Conservation (phyloP, 2,113 vertebrate species). For the Ia io region DNA sequence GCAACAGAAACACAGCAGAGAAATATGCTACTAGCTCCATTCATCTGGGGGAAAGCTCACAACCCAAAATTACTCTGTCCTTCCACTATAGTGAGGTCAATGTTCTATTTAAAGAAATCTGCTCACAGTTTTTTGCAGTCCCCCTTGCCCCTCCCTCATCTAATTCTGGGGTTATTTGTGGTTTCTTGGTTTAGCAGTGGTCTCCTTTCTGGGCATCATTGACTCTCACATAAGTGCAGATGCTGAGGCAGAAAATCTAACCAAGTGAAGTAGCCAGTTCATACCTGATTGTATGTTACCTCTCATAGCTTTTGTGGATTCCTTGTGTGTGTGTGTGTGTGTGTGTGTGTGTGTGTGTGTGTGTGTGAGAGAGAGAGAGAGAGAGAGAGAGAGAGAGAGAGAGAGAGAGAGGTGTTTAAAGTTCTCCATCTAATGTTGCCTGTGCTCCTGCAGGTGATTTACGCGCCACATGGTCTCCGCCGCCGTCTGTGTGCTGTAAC, state of each 20-base stretch:
- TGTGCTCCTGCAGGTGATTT: conserved; percentile 32
- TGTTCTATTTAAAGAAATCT: not conserved
- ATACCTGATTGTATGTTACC: not conserved
- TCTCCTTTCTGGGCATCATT: not conserved
- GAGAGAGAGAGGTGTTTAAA: not conserved
- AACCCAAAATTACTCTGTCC: conserved; percentile 1
- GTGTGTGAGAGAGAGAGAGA: not conserved
- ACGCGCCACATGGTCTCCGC: not conserved
- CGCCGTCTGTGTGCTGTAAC: not conserved
- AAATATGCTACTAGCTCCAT: not conserved
- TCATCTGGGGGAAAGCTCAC: not conserved
- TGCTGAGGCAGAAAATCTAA: not conserved
- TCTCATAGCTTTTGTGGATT: not conserved
- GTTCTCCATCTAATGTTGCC: not conserved
- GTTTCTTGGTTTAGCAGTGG: not conserved
- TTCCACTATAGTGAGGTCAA: not conserved
- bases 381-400: not conserved
- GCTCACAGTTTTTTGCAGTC: not conserved
- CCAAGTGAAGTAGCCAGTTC: not conserved
- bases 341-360: not conserved
- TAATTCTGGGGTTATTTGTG: conserved; percentile 21
- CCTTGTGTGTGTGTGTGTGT: not conserved
- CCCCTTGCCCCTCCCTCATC: not conserved
- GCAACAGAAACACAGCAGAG: not conserved
- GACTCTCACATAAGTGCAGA: not conserved